Percentiles rank a stretch among this genome's conserved stretches.
These are phyloP conservation scores for Nezara viridula DNA, from an alignment of 2,888 invertebrate genomes.

Conservation along the genomic window DNA sequence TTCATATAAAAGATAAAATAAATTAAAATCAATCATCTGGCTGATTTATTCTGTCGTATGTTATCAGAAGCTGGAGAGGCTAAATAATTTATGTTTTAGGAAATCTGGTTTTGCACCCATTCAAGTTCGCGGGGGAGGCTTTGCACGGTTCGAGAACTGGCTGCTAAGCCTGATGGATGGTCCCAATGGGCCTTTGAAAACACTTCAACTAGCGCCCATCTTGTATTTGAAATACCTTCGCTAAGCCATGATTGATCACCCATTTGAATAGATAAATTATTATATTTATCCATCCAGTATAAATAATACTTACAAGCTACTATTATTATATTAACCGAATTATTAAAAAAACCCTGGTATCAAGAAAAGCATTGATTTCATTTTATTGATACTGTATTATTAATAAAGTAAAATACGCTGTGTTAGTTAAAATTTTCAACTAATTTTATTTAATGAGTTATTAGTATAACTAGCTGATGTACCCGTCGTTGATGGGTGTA, in stretches of 20 bases:
- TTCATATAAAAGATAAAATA: too few species aligned
- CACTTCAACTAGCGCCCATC: neutral
- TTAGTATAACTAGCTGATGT: too few species aligned
- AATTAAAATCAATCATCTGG: too few species aligned
- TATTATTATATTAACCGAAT: too few species aligned
- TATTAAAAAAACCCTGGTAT: too few species aligned
- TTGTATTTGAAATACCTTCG: neutral
- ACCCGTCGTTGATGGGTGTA: too few species aligned
- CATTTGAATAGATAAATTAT: neutral
- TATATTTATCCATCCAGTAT: neutral
- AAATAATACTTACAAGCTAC: neutral
- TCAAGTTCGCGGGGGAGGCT: neutral
- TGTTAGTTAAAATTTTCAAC: too few species aligned
- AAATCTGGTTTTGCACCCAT: neutral
- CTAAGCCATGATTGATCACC: neutral
- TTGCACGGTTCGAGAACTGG: neutral
- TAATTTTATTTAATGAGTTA: too few species aligned
- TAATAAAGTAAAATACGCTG: too few species aligned
- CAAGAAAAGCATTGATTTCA: too few species aligned
- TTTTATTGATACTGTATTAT: too few species aligned
- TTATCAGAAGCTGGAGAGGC: neutral
- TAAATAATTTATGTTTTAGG: neutral
- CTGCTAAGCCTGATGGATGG: conserved; percentile 25
- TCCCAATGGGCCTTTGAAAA: neutral
- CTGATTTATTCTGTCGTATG: too few species aligned